A percentile compares a stretch with the other conserved stretches of the same genome.
phyloP scores from a whole-genome alignment of 2,888 invertebrate genomes.

The Leptothorax acervorum region DNA sequence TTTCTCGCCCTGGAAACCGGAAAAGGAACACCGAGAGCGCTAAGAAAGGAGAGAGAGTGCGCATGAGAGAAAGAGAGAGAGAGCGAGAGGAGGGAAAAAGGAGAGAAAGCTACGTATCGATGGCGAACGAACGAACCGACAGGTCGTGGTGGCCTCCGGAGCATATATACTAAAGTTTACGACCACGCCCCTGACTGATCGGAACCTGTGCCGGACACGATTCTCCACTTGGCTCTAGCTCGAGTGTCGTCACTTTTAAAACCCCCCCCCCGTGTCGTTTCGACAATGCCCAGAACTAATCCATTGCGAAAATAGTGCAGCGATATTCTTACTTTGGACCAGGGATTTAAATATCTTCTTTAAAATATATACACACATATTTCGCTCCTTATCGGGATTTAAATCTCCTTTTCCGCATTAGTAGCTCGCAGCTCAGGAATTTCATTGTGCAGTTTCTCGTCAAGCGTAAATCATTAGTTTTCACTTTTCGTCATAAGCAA shows the following conservation, averaged over 20 bases:
- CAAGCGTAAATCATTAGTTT: neutral
- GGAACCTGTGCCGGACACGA: conserved; percentile 66
- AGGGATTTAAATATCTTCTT: conserved; percentile 9
- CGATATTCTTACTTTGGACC: neutral
- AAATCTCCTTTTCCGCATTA: neutral
- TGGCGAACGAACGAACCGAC: conserved; percentile 44
- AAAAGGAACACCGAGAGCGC: conserved; percentile 36
- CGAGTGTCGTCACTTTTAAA: conserved; percentile 36
- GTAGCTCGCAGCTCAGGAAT: neutral
- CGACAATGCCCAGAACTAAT: conserved; percentile 25
- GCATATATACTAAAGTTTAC: conserved; percentile 51
- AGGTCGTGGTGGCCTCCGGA: conserved; percentile 22
- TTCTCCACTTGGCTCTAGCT: conserved; percentile 70
- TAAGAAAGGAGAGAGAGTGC: neutral
- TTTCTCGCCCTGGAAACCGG: conserved; percentile 53
- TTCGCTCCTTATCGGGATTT: neutral
- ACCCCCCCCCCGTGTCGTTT: conserved; percentile 20
- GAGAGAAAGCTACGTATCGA: conserved; percentile 44
- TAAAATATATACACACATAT: neutral
- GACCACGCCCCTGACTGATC: conserved; percentile 64
- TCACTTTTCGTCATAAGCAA: neutral
- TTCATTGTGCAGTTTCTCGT: neutral
- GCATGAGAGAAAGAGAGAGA: neutral
- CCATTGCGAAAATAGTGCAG: neutral
- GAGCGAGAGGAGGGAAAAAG: neutral